Base-by-base conservation (phyloP, 2,888 invertebrate genomes). In the Agelastica alni region DNA sequence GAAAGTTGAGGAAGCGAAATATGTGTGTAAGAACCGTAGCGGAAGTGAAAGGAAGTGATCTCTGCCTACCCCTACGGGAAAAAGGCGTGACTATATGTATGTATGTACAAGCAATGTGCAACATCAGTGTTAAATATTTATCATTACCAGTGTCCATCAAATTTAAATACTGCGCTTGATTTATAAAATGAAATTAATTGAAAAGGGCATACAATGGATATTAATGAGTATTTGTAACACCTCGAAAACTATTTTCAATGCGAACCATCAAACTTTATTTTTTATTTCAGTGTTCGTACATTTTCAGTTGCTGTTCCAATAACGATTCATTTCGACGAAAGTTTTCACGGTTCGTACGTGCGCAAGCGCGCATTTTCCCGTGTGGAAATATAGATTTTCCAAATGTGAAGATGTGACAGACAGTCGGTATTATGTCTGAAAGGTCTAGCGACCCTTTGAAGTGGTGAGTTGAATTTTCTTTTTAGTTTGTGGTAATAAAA, bases 351-450 rank as follows among this genome's bases (percentile, higher is more conserved):
- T 17, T 7, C 34, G 5, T 5, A 42, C 45, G 18, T 3, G 51
- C 55, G 55, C 55, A 45, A 22, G 51, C 44, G 51, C 36, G 34
- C 10, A 30, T 45, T 46, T 51, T 46, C 42, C 51, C 3, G 42
- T 51, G 46, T 41, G 46, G 39, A 55, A 55, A 45, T 46, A 55
- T 55, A 36, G 55, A 55, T 55, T 55, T 55, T 55, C 55, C 44
- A 31, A 32, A 42, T 44, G 18, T 26, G 18, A 43, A 53, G 53
- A 51, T 16, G 59, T 62, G 62, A 60, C 61, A 57, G 61, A 44
- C 65, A 53, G 60, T 54, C 47, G 45, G 52, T 52, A 31, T 63
- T 61, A 67, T 63, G 67, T 63, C 65, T 62, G 56, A 63, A 57
- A 60, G 58, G 53, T 61, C 39, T 39, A 30, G 60, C 63, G 64